These are phyloP conservation scores for Echinops telfairi DNA, from an alignment of 2,113 vertebrate species.

Conservation along the genomic window DNA sequence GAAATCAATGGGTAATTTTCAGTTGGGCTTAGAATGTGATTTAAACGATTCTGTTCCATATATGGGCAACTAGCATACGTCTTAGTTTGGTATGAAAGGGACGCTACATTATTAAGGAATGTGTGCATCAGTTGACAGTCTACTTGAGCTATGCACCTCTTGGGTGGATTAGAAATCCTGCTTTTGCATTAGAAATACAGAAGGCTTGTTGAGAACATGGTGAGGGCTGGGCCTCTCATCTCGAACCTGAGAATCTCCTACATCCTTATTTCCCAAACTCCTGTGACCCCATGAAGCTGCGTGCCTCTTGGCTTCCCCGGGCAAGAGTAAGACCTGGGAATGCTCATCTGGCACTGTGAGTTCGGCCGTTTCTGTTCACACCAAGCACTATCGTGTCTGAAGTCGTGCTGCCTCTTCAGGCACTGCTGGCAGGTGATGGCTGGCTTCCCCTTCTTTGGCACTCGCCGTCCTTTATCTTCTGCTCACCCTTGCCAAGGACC, in stretches of 20 bases:
- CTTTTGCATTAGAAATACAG: not conserved
- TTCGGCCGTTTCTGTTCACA: not conserved
- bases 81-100: not conserved
- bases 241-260: not conserved
- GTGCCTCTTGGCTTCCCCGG: not conserved
- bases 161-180: not conserved
- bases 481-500: not conserved
- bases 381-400: not conserved
- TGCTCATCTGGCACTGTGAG: not conserved
- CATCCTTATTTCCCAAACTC: not conserved
- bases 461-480: not conserved
- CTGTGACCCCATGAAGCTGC: not conserved
- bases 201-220: not conserved
- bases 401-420: not conserved
- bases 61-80: not conserved
- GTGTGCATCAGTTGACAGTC: not conserved
- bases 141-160: not conserved
- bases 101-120: not conserved
- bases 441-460: not conserved
- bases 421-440: not conserved
- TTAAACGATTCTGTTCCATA: not conserved
- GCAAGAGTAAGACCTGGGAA: not conserved
- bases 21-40: not conserved
- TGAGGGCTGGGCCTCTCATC: rapidly evolving
- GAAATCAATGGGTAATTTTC: not conserved